A percentile compares a stretch with the other conserved stretches of the same genome.
These are phyloP conservation scores for Cyrtorhinus lividipennis DNA, from an alignment of 1,140 invertebrate genomes.

Conservation along the genomic window DNA sequence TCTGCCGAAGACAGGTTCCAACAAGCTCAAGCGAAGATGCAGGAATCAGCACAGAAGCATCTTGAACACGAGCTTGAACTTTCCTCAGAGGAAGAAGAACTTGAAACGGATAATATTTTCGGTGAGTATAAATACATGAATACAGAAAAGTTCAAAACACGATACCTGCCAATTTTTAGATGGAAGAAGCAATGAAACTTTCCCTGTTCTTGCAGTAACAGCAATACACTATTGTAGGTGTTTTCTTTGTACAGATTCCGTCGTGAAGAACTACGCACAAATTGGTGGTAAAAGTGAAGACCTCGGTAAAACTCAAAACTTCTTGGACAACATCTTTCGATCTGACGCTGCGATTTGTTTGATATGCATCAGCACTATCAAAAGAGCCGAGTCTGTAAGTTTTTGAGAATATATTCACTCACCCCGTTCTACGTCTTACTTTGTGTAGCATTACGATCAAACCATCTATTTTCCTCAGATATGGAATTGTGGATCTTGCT, in stretches of 20 bases:
- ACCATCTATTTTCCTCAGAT: constrained; percentile 39
- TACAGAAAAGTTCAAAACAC: background rate
- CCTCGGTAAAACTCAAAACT: constrained; percentile 45
- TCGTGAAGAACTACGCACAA: constrained; percentile 33
- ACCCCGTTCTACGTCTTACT: background rate
- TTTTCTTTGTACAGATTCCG: constrained; percentile 29
- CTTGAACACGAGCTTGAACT: constrained; percentile 37
- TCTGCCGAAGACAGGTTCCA: constrained; percentile 23
- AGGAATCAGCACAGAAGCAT: constrained; percentile 41
- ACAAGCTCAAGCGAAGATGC: constrained; percentile 40
- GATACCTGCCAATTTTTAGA: background rate
- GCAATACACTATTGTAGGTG: too few relatives aligned
- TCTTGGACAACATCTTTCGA: constrained; percentile 57
- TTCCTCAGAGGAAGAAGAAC: constrained; percentile 39
- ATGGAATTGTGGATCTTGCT: constrained; percentile 71
- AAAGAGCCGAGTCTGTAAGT: constrained; percentile 58
- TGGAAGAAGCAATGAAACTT: too few relatives aligned
- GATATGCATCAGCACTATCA: constrained; percentile 81
- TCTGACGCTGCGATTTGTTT: constrained; percentile 69
- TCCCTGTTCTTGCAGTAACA: too few relatives aligned
- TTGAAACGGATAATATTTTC: constrained; percentile 35
- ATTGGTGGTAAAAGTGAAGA: constrained; percentile 32
- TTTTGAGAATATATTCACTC: background rate
- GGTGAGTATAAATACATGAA: constrained; percentile 31
- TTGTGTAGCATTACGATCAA: too few relatives aligned